Evolutionary conservation across 2,888 invertebrate species (phyloP), one percentile per base, ranked within the genome.

Genomic region (Oligia fasciuncula): DNA sequence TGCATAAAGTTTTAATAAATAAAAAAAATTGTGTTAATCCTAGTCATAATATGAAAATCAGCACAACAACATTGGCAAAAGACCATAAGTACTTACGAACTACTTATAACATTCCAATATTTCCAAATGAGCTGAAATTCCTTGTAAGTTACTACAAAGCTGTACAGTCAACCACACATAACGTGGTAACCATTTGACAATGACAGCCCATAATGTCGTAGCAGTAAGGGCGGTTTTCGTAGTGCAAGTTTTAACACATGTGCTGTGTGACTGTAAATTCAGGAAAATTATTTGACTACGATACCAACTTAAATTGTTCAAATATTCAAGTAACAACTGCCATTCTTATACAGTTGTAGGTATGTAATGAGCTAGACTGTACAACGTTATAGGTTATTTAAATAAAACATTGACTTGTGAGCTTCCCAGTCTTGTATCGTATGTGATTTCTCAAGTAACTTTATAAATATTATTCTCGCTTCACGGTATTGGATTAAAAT

Each of bases 401-500:
- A n/a, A 29, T 29, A 29, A 29, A 29, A 29, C 57, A 57, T 57
- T 57, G 9, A 9, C 57, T 57, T 57, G 57, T 57, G n/a, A 57
- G 3, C 17, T 40, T 62, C 13, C 6, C 13, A 13, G 17, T 19
- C 49, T 73, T 23, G 23, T 60, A 23, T 57, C 13, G 46, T n/a
- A 35, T 13, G 23, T 75, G 23, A 60, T 17, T 60, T n/a, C 0
- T 49, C 2, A 29, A 29, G 5, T 62, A 51, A 40, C 49, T 49
- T 62, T 62, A n/a, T 62, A 49, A 8, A 57, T 29, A 57, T 57
- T 57, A 23, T 57, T 23, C 57, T 57, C 57, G 23, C 57, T 57
- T 57, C 57, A 57, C 23, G 57, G 2, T 19, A 54, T 54, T 54
- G 8, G 6, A 75, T 73, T 72, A 35, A 57, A 71, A 72, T 75